Percentiles rank a stretch among this genome's conserved stretches.
Evolutionary conservation across 2,797 vertebrate genomes (phyloP).

Genomic region (Spinus pinus): DNA sequence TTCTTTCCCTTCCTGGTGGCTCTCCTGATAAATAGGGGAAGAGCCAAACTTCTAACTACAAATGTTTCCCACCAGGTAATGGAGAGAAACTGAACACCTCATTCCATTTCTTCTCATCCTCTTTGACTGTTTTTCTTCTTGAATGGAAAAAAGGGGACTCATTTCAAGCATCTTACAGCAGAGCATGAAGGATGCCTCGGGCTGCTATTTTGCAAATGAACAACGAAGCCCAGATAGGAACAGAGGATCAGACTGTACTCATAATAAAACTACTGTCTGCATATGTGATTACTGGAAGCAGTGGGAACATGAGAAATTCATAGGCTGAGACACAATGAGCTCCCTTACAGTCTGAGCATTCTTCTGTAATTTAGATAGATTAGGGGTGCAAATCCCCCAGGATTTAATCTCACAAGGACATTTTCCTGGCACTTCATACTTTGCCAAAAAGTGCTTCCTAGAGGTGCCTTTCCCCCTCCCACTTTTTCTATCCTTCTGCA

Average conservation of each 20-base stretch:
- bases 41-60: neutral
- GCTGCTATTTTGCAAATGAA: constrained; percentile 21
- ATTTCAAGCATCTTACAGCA: neutral
- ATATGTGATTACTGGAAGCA: constrained; percentile 11
- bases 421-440: neutral
- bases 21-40: neutral
- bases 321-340: constrained; percentile 1
- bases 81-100: neutral
- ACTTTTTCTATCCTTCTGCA: neutral
- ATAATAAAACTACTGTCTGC: neutral
- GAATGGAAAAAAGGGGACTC: neutral
- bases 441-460: constrained; percentile 15
- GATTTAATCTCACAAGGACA: constrained; percentile 7
- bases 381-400: constrained; percentile 11
- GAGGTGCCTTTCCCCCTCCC: neutral
- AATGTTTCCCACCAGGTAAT: neutral
- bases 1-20: neutral
- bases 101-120: neutral
- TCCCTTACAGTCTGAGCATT: neutral
- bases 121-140: neutral
- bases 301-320: constrained; percentile 54
- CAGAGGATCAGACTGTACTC: neutral
- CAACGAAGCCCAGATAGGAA: neutral
- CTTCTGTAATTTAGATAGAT: constrained; percentile 42
- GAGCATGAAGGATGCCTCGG: neutral